Base-by-base conservation (phyloP, 2,797 vertebrate genomes). In the Argyrosomus regius region DNA sequence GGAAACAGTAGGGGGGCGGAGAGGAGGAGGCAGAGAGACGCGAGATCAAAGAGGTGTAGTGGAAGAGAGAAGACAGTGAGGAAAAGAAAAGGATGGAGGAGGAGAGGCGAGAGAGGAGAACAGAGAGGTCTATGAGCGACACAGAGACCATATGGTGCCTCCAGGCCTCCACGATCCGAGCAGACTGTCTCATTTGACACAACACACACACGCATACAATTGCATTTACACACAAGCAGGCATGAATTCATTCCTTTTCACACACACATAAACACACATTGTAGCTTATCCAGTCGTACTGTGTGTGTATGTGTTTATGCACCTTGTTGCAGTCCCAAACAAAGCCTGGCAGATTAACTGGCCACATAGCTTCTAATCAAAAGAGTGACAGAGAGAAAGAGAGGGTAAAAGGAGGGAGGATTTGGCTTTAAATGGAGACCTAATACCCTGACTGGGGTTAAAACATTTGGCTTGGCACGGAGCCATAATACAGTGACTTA, bases 141-240 rank as follows among this genome's bases (percentile, higher is more conserved):
- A 75, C 68, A 31, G 28, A 67, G 82, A 92, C 87, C 91, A 91
- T 93, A 91, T 91, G 91, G 86, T 84, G 80, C 72, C 90, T 90
- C 41, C 6, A 72, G 87, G 88, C 83, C 72, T 77, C 68, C 65
- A 28, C 17, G 35, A 87, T 90, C 82, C 74, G 76, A 83, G 68
- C 88, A 90, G 81, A 90, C 88, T 74, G 82, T 77, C 70, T 75
- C 74, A 82, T 74, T 57, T 72, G 53, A 82, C 81, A 75, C 78
- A 63, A 84, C 72, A 77, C 78, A 75, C 67, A 81, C 52, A 12
- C 41, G 26, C 28, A 58, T 64, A 71, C 54, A 82, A 63, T 39
- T 39, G 8, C 35, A 74, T 41, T 69, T 9, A 20, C 56, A 81
- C 65, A 83, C 67, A 84, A 35, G 17, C 72, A 65, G 45, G 14